Conservation (phyloP, 2,888 invertebrate species). For the Falcaria lacertinaria region DNA sequence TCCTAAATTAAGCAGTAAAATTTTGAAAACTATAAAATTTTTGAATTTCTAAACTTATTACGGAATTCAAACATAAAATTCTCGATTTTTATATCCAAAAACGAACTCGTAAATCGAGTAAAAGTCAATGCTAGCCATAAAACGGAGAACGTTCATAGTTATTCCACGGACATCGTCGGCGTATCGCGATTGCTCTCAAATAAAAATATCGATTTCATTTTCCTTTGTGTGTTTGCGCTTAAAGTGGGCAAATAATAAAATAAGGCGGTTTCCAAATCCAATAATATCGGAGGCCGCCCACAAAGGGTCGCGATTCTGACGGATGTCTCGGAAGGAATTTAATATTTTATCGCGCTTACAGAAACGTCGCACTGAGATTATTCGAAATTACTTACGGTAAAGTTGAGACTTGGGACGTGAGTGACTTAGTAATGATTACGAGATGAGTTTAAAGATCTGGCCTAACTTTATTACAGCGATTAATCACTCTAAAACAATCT, state of each 20-base stretch:
- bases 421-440: too few relatives aligned
- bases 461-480: too few relatives aligned
- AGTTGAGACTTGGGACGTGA: slow-evolving; percentile 2
- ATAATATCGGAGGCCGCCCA: slow-evolving; percentile 34
- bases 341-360: slow-evolving; percentile 39
- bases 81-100: neutral
- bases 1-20: too few relatives aligned
- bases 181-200: slow-evolving; percentile 27
- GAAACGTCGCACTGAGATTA: slow-evolving; percentile 20
- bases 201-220: slow-evolving; percentile 50
- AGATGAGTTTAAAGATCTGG: neutral
- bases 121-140: slow-evolving; percentile 14
- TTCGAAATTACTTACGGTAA: slow-evolving; percentile 26
- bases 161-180: slow-evolving; percentile 33
- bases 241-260: slow-evolving; percentile 43
- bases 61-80: neutral
- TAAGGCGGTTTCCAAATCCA: slow-evolving; percentile 46
- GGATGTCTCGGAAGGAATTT: slow-evolving; percentile 44
- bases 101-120: neutral
- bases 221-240: slow-evolving; percentile 39
- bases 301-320: slow-evolving; percentile 43
- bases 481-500: too few relatives aligned
- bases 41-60: neutral
- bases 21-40: neutral
- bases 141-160: slow-evolving; percentile 26